Conservation (phyloP, 2,113 vertebrate species). For the Varanus komodoensis region DNA sequence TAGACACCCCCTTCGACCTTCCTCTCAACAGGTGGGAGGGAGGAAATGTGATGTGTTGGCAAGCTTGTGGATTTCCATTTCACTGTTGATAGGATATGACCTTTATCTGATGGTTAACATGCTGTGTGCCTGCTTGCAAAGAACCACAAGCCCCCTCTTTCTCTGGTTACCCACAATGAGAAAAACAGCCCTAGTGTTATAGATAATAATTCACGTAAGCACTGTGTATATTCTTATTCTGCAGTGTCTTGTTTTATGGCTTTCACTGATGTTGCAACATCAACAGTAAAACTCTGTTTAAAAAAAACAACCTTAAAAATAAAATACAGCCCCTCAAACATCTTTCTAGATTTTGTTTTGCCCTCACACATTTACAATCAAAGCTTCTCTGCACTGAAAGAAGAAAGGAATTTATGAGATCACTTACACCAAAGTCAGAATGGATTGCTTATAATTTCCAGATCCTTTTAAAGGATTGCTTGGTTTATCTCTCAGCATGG, state of each 20-base stretch:
- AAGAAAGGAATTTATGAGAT: conserved; percentile 14
- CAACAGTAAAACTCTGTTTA: conserved; percentile 12
- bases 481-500: conserved; percentile 14
- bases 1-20: no score
- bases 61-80: neutral
- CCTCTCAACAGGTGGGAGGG: neutral
- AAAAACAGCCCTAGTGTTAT: neutral
- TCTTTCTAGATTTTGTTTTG: neutral
- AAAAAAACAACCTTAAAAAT: neutral
- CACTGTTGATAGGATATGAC: neutral
- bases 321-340: conserved; percentile 9
- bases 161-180: neutral
- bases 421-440: conserved; percentile 5
- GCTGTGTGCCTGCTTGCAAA: neutral
- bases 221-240: neutral
- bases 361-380: neutral
- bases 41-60: neutral
- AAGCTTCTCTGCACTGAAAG: neutral
- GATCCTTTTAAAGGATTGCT: conserved; percentile 4
- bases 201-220: neutral
- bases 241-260: conserved; percentile 11
- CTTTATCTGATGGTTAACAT: conserved; percentile 11
- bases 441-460: conserved; percentile 11
- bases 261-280: neutral
- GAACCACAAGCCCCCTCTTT: neutral